Conservation (phyloP, 2,113 vertebrate species). For the Crotalus helleri region DNA sequence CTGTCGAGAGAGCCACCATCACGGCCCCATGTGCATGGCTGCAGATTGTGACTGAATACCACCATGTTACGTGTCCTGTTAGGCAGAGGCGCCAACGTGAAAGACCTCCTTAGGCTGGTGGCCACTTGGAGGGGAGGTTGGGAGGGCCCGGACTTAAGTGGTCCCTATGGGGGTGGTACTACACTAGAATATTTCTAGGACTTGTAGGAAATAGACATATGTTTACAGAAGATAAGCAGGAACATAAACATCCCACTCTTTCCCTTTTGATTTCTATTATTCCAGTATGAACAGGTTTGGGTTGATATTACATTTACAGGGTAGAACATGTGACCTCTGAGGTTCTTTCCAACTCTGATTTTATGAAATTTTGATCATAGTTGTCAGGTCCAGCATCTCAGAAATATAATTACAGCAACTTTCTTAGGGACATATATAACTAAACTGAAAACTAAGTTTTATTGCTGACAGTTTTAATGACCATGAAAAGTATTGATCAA, state of each 20-base stretch:
- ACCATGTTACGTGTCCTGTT: no score
- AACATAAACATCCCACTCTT: constrained; percentile 24
- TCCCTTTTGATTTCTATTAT: constrained; percentile 1
- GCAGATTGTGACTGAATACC: no score
- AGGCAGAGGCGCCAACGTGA: no score
- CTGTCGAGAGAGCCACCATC: no score
- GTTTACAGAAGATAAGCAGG: constrained; percentile 41
- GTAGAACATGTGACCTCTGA: neutral
- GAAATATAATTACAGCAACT: neutral
- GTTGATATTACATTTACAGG: neutral
- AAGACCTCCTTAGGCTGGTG: no score
- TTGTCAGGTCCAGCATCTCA: neutral
- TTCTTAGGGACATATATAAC: neutral
- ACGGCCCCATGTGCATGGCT: no score
- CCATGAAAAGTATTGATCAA: neutral
- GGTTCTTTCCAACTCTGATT: neutral
- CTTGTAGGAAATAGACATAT: constrained; percentile 38
- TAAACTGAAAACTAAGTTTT: neutral
- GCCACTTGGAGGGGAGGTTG: no score
- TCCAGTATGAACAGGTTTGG: neutral
- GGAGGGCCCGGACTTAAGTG: no score
- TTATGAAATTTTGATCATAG: constrained; percentile 8
- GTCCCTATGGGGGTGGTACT: no score
- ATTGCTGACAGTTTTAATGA: neutral
- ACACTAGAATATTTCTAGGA: constrained; percentile 28